A percentile compares a stretch with the other conserved stretches of the same genome.
Evolutionary conservation across 2,113 vertebrate species (phyloP).

Genomic region (Mormyrus lacerda): DNA sequence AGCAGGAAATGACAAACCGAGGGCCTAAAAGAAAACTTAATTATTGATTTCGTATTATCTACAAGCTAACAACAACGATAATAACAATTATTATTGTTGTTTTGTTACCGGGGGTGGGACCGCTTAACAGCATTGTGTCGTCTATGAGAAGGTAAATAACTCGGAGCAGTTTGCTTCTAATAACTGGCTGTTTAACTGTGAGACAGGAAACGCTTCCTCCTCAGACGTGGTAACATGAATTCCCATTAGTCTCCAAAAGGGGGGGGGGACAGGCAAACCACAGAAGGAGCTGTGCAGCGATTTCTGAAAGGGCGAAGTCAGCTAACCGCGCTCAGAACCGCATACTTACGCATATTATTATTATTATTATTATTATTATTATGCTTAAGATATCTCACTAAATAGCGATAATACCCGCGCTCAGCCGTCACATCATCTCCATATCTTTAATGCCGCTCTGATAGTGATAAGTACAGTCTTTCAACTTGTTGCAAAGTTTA

Average conservation of each 20-base stretch:
- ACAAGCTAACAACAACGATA: neutral
- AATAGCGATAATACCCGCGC: neutral
- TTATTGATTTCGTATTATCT: neutral
- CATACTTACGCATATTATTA: neutral
- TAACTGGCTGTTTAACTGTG: neutral
- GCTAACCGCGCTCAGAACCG: conserved; percentile 17
- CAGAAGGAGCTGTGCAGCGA: conserved; percentile 21
- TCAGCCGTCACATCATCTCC: neutral
- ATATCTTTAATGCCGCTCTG: neutral
- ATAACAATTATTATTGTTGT: neutral
- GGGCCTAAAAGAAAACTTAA: neutral
- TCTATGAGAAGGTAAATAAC: neutral
- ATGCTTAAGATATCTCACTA: neutral
- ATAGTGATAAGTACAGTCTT: neutral
- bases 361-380: neutral
- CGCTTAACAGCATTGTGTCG: neutral
- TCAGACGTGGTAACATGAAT: conserved; percentile 10
- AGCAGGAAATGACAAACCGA: neutral
- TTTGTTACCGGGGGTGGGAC: neutral
- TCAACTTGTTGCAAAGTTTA: neutral
- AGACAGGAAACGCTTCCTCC: conserved; percentile 24
- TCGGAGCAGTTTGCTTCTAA: neutral
- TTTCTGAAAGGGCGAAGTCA: conserved; percentile 31
- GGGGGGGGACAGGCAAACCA: conserved; percentile 10
- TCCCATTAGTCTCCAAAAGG: conserved; percentile 20